Base-by-base conservation (phyloP, 2,113 vertebrate species). In the Trematomus loennbergii region DNA sequence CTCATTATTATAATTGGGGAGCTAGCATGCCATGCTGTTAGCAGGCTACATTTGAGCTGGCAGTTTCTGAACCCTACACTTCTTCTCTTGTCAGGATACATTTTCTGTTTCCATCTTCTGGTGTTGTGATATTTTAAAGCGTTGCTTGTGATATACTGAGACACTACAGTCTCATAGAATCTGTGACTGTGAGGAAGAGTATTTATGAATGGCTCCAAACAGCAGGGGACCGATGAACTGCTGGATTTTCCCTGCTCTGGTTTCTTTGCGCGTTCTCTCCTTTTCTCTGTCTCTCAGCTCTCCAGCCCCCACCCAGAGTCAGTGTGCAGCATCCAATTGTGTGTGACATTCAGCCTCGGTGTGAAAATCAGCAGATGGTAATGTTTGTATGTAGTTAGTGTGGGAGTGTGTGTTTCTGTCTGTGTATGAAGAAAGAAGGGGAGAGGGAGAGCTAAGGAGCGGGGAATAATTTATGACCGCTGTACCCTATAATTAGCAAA, bases 401-500 rank as follows among this genome's bases (percentile, higher is more conserved):
- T 76, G 82, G 9, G 71, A 64, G 65, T 79, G 80, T 76, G 80
- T 81, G 76, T 81, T 48, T 82, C n/a, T 75, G 75, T 76, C 25
- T 74, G 75, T 64, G 53, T 57, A 29, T 70, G 81, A 68, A 45
- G 69, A 69, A 68, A 62, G 62, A 61, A 70, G 53, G 68, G 71
- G 83, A 55, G 80, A 80, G 22, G 55, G 67, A 60, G 57, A 63
- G 81, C 84, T 78, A 62, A 89, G 74, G 73, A 74, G 88, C 79
- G 57, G 22, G 9, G 80, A 88, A 91, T 93, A 90, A 94, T 93
- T 90, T 91, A 93, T 91, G 92, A 92, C 85, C 90, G 36, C 78
- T 73, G 83, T 72, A 78, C 83, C 75, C 84, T 91, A 93, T 94
- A 94, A 95, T 94, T 95, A 95, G 93, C 87, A 83, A 92, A 94